Evolutionary conservation across 1,140 invertebrate genomes (phyloP), one percentile per base, ranked within the genome.

Genomic region (Lepidurus arcticus): DNA sequence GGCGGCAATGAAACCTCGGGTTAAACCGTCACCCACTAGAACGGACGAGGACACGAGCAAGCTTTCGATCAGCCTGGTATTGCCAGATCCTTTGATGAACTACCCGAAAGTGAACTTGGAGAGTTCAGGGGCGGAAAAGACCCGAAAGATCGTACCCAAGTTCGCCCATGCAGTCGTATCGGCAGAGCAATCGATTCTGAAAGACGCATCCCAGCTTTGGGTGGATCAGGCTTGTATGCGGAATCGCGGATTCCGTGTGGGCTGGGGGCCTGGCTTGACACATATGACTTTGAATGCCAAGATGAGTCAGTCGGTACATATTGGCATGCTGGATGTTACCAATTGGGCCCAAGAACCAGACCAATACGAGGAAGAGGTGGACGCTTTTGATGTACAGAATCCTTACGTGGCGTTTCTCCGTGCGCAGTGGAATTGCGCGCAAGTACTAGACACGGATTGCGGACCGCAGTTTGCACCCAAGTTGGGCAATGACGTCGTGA

Each of bases 211-310:
- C 84, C 44, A 87, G 1, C 87, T 88, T 80, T 83, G 91, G 7
- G 88, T 89, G 5, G 93, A 95, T 84, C 83, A 90, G 79, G 90
- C 84, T 76, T 84, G 83, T 24, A 86, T 86, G 79, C 91, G 89
- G 86, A 90, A 91, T 1, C 87, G 91, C 4, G 89, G 89, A 77
- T 92, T 91, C 79, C 89, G 92, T 81, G 88, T 92, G 0, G 92
- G 91, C 0, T 96, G 93, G 91, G 90, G 90, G 0, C 89, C 89
- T 1, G 75, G 47, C 11, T 13, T 44, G 44, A 42, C 42, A 10
- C 42, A 13, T 0, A 43, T 44, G 34, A 76, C 43, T 21, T 47
- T 76, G 43, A 45, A 44, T 26, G 75, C 24, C 75, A n/a, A 76
- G 34, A 43, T 45, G 75, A 24, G 75, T 44, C 47, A 76, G 43